Conservation (phyloP, 2,888 invertebrate genomes). For the Aspidiotus rigidus region DNA sequence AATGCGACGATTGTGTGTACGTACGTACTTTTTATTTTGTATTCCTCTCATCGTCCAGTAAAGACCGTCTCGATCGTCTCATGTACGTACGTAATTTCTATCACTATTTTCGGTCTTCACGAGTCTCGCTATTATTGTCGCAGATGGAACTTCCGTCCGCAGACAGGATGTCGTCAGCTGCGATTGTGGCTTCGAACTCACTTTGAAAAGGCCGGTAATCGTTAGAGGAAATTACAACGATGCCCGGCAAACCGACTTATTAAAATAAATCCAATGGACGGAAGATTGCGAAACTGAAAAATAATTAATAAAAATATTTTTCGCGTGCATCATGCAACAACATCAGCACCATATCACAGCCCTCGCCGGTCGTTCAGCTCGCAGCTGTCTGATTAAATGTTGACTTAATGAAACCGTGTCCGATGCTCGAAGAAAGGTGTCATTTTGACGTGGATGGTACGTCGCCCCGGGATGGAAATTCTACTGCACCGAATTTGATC, state of each 20-base stretch:
- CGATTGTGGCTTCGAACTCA: no score
- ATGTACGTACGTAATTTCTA: constrained; percentile 16
- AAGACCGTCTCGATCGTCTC: constrained; percentile 19
- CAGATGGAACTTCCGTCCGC: no score
- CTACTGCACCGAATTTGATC: no score
- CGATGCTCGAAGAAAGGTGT: neutral
- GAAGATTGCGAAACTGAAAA: no score
- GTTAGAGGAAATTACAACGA: no score
- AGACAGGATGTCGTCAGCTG: no score
- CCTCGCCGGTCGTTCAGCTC: neutral
- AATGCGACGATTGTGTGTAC: constrained; percentile 22
- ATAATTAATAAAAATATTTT: neutral
- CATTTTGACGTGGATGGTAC: neutral
- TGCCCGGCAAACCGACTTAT: no score
- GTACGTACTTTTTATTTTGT: constrained; percentile 12
- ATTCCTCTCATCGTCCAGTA: constrained; percentile 31
- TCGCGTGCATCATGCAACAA: constrained; percentile 3
- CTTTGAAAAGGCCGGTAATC: no score
- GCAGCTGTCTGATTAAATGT: neutral
- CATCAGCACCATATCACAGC: neutral
- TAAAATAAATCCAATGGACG: no score
- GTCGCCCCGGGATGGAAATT: neutral
- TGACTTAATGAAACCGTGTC: neutral
- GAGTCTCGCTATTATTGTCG: constrained; percentile 7
- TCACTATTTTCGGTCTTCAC: constrained; percentile 13